phyloP scores from a whole-genome alignment of 2,797 vertebrate genomes.

The Cephalopachus bancanus region DNA sequence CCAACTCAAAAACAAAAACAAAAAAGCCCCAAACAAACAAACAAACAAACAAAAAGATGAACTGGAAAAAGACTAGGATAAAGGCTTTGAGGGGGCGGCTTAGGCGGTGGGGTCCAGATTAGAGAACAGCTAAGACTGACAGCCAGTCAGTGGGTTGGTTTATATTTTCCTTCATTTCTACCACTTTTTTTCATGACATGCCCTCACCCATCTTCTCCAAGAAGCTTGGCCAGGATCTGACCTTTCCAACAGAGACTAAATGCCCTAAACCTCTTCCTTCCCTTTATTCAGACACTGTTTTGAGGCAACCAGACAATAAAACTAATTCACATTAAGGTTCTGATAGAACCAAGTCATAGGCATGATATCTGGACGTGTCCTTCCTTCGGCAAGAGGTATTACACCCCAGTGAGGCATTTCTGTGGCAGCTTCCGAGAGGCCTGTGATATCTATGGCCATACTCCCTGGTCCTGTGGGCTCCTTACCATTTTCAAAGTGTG shows the following conservation, averaged over 20 bases:
- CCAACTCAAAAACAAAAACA: too few species aligned
- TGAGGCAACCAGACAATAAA: neutral
- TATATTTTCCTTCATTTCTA: neutral
- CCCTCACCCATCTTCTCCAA: neutral
- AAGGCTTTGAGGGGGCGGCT: neutral
- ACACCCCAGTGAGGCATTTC: neutral
- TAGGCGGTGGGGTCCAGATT: neutral
- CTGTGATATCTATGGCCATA: accelerated
- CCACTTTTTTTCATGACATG: neutral
- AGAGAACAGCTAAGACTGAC: neutral
- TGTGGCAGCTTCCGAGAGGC: neutral
- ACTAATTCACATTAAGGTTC: neutral
- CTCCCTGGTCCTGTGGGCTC: neutral
- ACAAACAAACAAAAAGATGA: too few species aligned
- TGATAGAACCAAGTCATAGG: neutral
- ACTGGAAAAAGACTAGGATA: neutral
- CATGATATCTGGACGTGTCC: neutral
- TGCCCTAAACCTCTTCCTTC: neutral
- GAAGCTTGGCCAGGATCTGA: neutral
- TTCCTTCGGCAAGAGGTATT: neutral
- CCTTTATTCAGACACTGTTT: neutral
- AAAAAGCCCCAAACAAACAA: too few species aligned
- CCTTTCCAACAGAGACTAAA: neutral
- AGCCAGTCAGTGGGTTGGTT: neutral
- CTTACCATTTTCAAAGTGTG: accelerated